Evolutionary conservation across 1,140 invertebrate genomes (phyloP), one percentile per base, ranked within the genome.

Genomic region (Caenorhabditis brenneri): DNA sequence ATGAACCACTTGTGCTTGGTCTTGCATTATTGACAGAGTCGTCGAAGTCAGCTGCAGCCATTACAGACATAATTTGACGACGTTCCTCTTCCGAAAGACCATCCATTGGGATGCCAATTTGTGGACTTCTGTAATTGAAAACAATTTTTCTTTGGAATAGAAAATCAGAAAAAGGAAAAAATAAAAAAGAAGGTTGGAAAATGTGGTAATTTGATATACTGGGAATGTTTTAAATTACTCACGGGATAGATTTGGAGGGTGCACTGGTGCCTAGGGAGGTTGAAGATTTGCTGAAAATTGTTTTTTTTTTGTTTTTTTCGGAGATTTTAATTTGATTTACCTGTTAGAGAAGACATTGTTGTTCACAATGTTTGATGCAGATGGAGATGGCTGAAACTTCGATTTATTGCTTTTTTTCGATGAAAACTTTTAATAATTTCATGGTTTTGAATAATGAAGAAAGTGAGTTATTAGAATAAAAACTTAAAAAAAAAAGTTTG

Each of bases 1-100:
- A 42, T 74, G 65, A 65, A 65, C 31, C 65, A 24, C 65, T 74
- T 74, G 19, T 74, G 65, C 65, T 42, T 74, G 65, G 65, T 27
- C 33, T 74, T n/a, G 36, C 65, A 74, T 53, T 80, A 51, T 53
- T 80, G n/a, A 80, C 79, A 51, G 51, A 53, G 5, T 82, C 88
- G 81, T 91, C 89, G 22, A 90, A 55, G 85, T 90, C 86, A 39
- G 89, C 89, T 79, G 88, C 89, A 48, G 88, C 85, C 89, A 90
- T 91, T 16, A 90, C 89, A 22, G 89, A 86, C 86, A 90, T 88
- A 33, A 90, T 91, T 65, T 87, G 85, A 24, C 87, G 24, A 36
- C 86, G 82, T 87, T 90, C 89, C 85, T 90, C 89, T 74, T 90
- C 86, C 6, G 89, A 89, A 31, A 90, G 84, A 36, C 86, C 83